Evolutionary conservation across 2,113 vertebrate genomes (phyloP), one percentile per base, ranked within the genome.

Genomic region (Psephotus haematonotus): DNA sequence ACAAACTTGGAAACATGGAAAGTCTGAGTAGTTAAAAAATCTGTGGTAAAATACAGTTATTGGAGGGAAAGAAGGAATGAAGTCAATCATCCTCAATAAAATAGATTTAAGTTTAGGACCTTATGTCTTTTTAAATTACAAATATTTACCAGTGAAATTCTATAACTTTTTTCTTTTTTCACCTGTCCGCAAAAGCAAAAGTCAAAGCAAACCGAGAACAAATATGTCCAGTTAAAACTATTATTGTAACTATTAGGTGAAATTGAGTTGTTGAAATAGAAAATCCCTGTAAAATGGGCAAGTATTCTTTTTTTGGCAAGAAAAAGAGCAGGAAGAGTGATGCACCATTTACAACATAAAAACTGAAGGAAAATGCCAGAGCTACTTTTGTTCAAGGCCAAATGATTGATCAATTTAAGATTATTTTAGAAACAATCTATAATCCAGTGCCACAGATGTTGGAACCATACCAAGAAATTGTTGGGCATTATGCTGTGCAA

Each of bases 321-420:
- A 44, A 71, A 85, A 92, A 90, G 75, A 91, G 43, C n/a, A 77
- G 74, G 86, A 93, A 95, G 95, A 76, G 44, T 70, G 93, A 95
- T 92, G 86, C 65, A 88, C 29, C 92, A 47, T 86, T 96, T 96
- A 95, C 20, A 95, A 67, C 74, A 90, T 59, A 82, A 95, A 97
- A 96, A 96, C 46, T 35, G 85, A 96, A 93, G 96, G 86, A 88
- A 97, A 37, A 97, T 96, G 88, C 86, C 95, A 96, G 67, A 86
- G 62, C 64, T 97, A 92, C 88, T 96, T 96, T 92, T 93, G 96
- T 91, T 97, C 52, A 92, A 93, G 83, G 35, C 74, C 70, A 95
- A 95, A 94, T 93, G 96, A 96, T 96, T 92, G 91, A 97, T 97
- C 93, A 92, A 93, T 98, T 97, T 95, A 95, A 97, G 96, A 91